Evolutionary conservation across 2,888 invertebrate species (phyloP).

Genomic region (Hanleya hanleyi): DNA sequence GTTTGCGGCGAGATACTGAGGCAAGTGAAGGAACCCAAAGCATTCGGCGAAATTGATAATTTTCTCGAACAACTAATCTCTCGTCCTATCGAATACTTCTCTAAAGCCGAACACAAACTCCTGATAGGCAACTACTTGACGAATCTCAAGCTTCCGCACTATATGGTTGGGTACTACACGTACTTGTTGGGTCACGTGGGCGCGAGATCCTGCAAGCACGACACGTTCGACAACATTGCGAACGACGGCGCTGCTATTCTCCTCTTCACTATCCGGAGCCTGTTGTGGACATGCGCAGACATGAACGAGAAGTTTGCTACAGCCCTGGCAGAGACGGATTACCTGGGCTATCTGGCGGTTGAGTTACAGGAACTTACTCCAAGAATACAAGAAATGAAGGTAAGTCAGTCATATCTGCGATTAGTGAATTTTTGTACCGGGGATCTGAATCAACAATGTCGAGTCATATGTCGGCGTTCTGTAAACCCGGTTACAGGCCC

Average conservation of each 20-base stretch:
- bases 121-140: background rate
- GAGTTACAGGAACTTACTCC: background rate
- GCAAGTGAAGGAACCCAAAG: background rate
- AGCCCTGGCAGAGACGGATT: background rate
- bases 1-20: background rate
- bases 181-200: background rate
- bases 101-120: background rate
- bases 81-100: background rate
- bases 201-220: background rate
- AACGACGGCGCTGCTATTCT: background rate
- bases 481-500: too few species aligned
- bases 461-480: too few species aligned
- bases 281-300: background rate
- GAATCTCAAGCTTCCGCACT: background rate
- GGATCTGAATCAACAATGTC: too few species aligned
- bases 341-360: background rate
- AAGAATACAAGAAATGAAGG: background rate
- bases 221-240: background rate
- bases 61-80: background rate
- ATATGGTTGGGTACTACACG: slow-evolving; percentile 2
- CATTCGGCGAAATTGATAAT: background rate
- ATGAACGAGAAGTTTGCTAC: background rate
- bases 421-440: too few species aligned
- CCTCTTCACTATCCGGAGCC: background rate
- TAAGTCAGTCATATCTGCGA: background rate